Percentiles rank a stretch among this genome's conserved stretches.
Evolutionary conservation across 2,888 invertebrate species (phyloP).

Genomic region (Phalera bucephala): DNA sequence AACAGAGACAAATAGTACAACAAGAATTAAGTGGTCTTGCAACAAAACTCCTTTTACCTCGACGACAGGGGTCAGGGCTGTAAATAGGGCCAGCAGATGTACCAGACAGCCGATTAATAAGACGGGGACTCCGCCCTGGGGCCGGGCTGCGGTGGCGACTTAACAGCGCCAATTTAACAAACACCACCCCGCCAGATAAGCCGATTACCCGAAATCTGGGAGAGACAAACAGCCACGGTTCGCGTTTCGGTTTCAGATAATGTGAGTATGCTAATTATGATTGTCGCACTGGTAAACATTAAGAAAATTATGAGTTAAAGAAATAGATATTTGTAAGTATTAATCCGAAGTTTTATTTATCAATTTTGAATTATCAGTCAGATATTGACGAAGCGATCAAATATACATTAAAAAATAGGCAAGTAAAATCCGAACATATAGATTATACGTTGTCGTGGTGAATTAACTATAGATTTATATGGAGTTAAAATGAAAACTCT

Average conservation of each 20-base stretch:
- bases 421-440: too few species aligned
- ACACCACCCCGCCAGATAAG: conserved; percentile 58
- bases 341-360: too few species aligned
- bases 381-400: too few species aligned
- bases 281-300: conserved; percentile 23
- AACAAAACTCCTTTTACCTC: conserved; percentile 47
- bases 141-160: conserved; percentile 43
- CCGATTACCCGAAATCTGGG: conserved; percentile 59
- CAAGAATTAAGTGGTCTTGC: conserved; percentile 55
- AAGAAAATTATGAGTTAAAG: too few species aligned
- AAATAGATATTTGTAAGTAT: too few species aligned
- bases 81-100: conserved; percentile 74
- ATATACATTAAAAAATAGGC: too few species aligned
- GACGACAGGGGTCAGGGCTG: conserved; percentile 69
- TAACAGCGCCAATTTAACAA: conserved; percentile 63
- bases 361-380: too few species aligned
- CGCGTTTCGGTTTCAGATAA: conserved; percentile 25
- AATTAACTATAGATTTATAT: too few species aligned
- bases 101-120: conserved; percentile 81
- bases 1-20: conserved; percentile 44
- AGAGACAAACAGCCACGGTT: conserved; percentile 43
- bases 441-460: too few species aligned
- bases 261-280: conserved; percentile 47
- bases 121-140: conserved; percentile 64
- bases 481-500: background rate